Evolutionary conservation across 2,797 vertebrate genomes (phyloP).

Genomic region (Sebastiscus albofasciatus): DNA sequence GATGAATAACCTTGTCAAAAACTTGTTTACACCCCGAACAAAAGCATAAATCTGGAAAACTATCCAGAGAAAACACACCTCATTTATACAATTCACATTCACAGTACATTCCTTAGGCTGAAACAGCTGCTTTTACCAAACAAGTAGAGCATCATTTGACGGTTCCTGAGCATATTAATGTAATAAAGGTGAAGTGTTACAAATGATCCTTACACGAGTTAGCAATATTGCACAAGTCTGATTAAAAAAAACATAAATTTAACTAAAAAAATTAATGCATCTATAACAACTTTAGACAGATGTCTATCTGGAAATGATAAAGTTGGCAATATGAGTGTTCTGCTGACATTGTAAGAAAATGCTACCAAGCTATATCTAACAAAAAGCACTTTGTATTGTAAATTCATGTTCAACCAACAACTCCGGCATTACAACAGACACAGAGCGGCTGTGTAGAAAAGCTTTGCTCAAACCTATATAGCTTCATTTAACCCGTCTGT

Average conservation of each 20-base stretch:
- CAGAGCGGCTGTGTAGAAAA: neutral
- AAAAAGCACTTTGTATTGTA: neutral
- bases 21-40: neutral
- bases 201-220: neutral
- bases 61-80: neutral
- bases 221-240: neutral
- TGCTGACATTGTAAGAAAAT: neutral
- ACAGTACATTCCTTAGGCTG: neutral
- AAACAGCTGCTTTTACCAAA: neutral
- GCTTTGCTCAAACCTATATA: neutral
- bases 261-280: neutral
- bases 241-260: neutral
- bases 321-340: neutral
- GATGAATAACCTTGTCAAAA: neutral
- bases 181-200: neutral
- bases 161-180: neutral
- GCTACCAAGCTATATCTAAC: neutral
- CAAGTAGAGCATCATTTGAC: neutral
- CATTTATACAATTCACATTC: neutral
- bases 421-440: neutral
- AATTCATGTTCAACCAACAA: neutral
- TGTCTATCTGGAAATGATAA: neutral
- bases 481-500: neutral
- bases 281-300: neutral
- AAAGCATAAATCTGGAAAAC: neutral